Conservation (phyloP, 2,797 vertebrate species). For the Rousettus madagascariensis region DNA sequence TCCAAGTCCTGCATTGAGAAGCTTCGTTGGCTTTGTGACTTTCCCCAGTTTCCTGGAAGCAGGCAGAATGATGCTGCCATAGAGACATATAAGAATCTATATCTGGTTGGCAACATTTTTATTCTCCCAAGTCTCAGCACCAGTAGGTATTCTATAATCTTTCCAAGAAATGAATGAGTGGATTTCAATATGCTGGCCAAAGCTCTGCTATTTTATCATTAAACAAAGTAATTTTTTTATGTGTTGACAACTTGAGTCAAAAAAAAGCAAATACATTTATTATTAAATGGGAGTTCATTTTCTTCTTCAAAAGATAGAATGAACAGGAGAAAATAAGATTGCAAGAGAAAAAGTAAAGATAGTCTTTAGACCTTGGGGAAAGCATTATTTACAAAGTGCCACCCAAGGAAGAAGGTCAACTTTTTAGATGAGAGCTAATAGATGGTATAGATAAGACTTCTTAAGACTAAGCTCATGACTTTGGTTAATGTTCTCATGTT, state of each 20-base stretch:
- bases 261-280: not conserved
- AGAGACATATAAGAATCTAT: rapidly evolving
- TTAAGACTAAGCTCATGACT: not conserved
- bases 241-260: not conserved
- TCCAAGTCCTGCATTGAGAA: not conserved
- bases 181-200: not conserved
- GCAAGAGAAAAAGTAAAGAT: not conserved
- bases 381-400: not conserved
- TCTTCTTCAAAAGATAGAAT: not conserved
- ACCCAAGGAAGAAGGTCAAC: not conserved
- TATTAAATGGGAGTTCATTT: not conserved
- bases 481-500: not conserved
- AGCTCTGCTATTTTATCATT: not conserved
- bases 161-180: not conserved
- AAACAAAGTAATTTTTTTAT: not conserved
- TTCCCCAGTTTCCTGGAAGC: not conserved
- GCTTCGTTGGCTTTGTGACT: rapidly evolving
- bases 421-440: not conserved
- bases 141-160: not conserved
- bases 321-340: not conserved
- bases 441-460: not conserved
- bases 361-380: not conserved
- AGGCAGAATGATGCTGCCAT: not conserved
- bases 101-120: not conserved
- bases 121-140: not conserved